These are phyloP conservation scores for Borostomias antarcticus DNA, from an alignment of 2,797 vertebrate genomes.

Conservation along the genomic window DNA sequence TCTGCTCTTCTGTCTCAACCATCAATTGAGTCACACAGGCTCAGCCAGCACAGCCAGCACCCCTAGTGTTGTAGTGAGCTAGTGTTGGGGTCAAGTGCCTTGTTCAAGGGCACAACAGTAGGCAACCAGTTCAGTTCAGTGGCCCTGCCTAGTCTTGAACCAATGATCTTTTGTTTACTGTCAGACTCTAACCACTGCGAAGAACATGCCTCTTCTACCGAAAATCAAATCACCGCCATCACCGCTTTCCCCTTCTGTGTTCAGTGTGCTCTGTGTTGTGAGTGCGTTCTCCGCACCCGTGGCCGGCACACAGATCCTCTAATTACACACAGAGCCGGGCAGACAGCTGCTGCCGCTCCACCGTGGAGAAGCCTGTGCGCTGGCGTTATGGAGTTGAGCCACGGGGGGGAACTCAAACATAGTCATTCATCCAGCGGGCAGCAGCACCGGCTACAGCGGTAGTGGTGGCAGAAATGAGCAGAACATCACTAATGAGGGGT, in stretches of 20 bases:
- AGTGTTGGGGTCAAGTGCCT: too few relatives aligned
- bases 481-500: constrained; percentile 52
- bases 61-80: too few relatives aligned
- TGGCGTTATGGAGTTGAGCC: constrained; percentile 45
- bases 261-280: constrained; percentile 22
- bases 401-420: constrained; percentile 42
- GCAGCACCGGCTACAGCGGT: constrained; percentile 21
- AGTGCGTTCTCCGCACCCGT: constrained; percentile 39
- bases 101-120: too few relatives aligned
- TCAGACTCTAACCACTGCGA: constrained; percentile 57
- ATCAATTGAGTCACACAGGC: too few relatives aligned
- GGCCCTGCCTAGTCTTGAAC: too few relatives aligned
- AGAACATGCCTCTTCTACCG: constrained; percentile 28
- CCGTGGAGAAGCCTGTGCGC: constrained; percentile 37
- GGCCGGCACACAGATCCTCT: constrained; percentile 37
- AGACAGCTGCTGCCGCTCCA: constrained; percentile 30
- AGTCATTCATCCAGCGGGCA: constrained; percentile 47
- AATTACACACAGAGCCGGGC: constrained; percentile 43
- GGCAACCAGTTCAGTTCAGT: too few relatives aligned
- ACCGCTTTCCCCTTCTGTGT: constrained; percentile 9
- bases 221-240: constrained; percentile 28
- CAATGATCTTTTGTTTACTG: too few relatives aligned
- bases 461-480: constrained; percentile 18
- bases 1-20: too few relatives aligned
- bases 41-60: too few relatives aligned